phyloP scores from a whole-genome alignment of 2,888 invertebrate species.

The Tuta absoluta region DNA sequence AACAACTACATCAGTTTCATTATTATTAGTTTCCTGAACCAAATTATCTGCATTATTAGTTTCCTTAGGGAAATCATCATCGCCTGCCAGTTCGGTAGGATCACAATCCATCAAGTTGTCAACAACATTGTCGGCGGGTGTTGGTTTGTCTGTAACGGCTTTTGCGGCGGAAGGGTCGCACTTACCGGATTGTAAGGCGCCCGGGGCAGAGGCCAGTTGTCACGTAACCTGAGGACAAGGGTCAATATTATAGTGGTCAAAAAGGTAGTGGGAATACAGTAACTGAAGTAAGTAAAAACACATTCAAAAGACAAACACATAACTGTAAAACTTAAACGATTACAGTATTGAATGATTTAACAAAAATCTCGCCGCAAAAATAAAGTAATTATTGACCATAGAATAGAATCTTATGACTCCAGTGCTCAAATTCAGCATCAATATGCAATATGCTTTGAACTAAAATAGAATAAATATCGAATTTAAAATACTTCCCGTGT shows the following conservation, averaged over 20 bases:
- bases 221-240: constrained; percentile 69
- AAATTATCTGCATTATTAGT: not conserved
- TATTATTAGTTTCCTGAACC: not conserved
- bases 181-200: constrained; percentile 13
- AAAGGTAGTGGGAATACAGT: not conserved
- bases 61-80: not conserved
- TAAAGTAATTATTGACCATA: too few relatives aligned
- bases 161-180: constrained; percentile 14
- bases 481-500: too few relatives aligned
- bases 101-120: not conserved
- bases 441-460: too few relatives aligned
- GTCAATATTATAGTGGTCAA: not conserved
- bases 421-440: too few relatives aligned
- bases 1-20: not conserved
- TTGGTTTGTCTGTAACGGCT: not conserved
- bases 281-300: too few relatives aligned
- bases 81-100: not conserved
- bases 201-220: constrained; percentile 42
- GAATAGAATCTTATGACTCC: too few relatives aligned
- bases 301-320: too few relatives aligned
- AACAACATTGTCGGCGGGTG: not conserved
- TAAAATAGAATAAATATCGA: too few relatives aligned
- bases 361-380: too few relatives aligned
- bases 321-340: too few relatives aligned
- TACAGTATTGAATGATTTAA: too few relatives aligned